Percentiles rank a stretch among this genome's conserved stretches.
Evolutionary conservation across 30 jellyfish, hydroid and myxozoan genomes (phyloP).

Genomic region (Chrysaora quinquecirrha): DNA sequence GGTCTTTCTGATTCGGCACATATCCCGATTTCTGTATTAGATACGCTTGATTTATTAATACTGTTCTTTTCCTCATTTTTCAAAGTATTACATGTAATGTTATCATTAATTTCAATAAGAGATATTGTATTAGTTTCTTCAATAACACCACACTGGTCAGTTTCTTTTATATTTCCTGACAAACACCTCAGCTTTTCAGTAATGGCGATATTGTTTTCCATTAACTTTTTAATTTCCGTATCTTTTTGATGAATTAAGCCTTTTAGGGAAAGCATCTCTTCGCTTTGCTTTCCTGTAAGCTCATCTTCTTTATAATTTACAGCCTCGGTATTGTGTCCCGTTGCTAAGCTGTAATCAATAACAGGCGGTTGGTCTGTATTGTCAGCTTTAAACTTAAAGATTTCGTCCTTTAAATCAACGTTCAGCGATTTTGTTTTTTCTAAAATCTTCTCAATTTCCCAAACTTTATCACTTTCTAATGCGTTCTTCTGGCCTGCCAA

Average conservation of each 20-base stretch:
- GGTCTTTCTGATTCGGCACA: no score
- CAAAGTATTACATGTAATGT: background rate
- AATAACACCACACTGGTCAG: background rate
- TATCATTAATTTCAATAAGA: background rate
- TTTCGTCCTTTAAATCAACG: no score
- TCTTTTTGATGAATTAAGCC: background rate
- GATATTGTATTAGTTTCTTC: background rate
- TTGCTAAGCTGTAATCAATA: no score
- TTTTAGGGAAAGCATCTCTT: background rate
- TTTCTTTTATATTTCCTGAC: background rate
- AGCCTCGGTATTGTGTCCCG: no score
- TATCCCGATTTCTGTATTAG: background rate
- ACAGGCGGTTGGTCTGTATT: no score
- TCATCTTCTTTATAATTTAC: no score
- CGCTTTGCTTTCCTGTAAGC: background rate
- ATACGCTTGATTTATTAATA: background rate
- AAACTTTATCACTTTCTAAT: background rate
- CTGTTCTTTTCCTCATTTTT: background rate
- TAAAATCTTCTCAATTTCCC: no score
- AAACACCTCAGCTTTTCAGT: background rate
- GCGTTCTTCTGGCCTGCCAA: background rate
- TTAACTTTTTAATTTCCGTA: background rate
- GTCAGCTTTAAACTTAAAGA: no score
- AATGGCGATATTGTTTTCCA: background rate
- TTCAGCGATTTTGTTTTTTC: no score